Evolutionary conservation across 2,888 invertebrate genomes (phyloP), one percentile per base, ranked within the genome.

Genomic region (Temnothorax ravouxi): DNA sequence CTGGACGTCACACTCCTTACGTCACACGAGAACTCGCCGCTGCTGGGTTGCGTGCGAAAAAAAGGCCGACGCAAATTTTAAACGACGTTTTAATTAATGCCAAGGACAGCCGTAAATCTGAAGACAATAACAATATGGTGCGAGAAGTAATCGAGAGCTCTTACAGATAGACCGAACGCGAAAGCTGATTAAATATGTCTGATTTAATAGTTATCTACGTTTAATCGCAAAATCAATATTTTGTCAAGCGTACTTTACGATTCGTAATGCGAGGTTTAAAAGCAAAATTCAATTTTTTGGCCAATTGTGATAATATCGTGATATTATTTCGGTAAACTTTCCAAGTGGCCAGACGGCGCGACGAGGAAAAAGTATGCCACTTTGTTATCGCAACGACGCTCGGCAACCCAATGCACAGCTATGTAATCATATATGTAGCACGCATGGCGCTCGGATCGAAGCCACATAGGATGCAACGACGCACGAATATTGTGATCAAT

Each of bases 1-100:
- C 47, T 47, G 47, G 79, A 34, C 79, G 79, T 80, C 79, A 59
- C 59, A 59, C 18, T 13, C 11, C 59, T 72, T 80, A 59, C 79
- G 72, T 80, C 59, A 80, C 72, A 71, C 34, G 29, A 67, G 25
- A 44, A 44, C 9, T 25, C 52, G 38, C n/a, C 29, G 38, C 29
- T 13, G 44, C 44, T 29, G 47, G 47, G 47, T 79, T 47, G 72
- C 72, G 69, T 71, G 59, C 59, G 29, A 29, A 67, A 67, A 66
- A 67, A 67, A 47, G 25, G 21, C 15, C 72, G 29, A 47, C 21
- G 44, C 25, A 25, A 59, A 72, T 38, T 71, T 80, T 59, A 71
- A 79, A 47, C 13, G 21, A 18, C 25, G 44, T 13, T 34, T 59
- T 64, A 59, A 80, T 79, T 71, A 66, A 52, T 41, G 41, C n/a